Base-by-base conservation (phyloP, 92 coral and sea anemone genomes). In the Paramuricea clavata region DNA sequence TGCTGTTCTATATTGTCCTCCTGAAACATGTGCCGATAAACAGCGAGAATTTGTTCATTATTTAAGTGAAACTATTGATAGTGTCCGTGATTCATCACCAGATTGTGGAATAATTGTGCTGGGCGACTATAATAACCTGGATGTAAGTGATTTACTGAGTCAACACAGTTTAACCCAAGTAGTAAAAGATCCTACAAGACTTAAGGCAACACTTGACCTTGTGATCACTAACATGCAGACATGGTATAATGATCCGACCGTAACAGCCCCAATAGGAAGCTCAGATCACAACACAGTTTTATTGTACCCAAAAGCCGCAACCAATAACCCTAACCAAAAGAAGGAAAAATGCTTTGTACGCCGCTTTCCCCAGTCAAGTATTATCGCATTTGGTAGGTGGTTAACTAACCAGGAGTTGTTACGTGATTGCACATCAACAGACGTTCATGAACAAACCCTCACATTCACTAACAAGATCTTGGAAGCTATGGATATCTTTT, bases 361-460 rank as follows among this genome's bases (percentile, higher is more conserved):
- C 21, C 75, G 47, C 32, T 69, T 69, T n/a, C 75, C 44, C 32
- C n/a, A 31, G 75, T 69, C 75, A 12, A 33, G 42, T 28, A 11
- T 69, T n/a, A 69, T 6, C 47, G 75, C 75, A 9, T 54, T 49
- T 78, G 83, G 83, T 12, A 78, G 83, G 44, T 78, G 83, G 83
- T 39, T 78, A 17, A 44, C 44, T 78, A 2, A 19, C 22, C 83
- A 78, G 16, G 44, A 56, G 25, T 78, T 42, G 83, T 78, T 28
- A 16, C 34, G 78, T 16, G 33, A 41, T 33, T 21, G 22, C 49
- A 21, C n/a, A 54, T 78, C 84, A 19, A 9, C 21, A 19, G 12
- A 44, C 6, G 75, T 69, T 6, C n/a, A 69, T 44, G 43, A 33
- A 28, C 75, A 28, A 33, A 39, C 75, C 39, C 12, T 12, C 13